These are phyloP conservation scores for Eidolon dupreanum DNA, from an alignment of 2,797 vertebrate species.

Conservation along the genomic window DNA sequence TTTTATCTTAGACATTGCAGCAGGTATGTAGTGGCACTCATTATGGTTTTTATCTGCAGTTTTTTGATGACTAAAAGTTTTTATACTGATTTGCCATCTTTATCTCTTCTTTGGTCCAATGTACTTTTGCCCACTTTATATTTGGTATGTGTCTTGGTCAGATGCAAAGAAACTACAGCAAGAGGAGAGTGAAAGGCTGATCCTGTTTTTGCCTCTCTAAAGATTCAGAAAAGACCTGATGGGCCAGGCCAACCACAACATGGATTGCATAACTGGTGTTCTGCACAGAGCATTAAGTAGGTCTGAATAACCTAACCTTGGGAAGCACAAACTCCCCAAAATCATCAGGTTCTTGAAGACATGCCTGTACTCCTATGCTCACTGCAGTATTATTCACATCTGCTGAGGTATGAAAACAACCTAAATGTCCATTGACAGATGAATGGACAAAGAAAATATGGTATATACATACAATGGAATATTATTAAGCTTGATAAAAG, in stretches of 20 bases:
- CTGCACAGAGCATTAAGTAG: not conserved
- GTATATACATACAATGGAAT: not conserved
- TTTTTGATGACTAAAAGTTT: not conserved
- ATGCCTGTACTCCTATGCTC: not conserved
- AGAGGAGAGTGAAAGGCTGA: not conserved
- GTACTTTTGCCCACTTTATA: not conserved
- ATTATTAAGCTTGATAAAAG: not conserved
- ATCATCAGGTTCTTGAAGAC: not conserved
- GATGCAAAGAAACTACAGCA: not conserved
- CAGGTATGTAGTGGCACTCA: no score
- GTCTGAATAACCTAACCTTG: not conserved
- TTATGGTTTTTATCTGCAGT: not conserved
- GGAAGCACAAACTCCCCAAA: not conserved
- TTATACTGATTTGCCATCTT: not conserved
- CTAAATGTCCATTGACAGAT: not conserved
- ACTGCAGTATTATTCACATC: not conserved
- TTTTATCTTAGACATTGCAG: not conserved
- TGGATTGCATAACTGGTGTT: not conserved
- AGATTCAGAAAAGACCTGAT: not conserved
- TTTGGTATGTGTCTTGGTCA: not conserved
- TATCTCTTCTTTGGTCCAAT: not conserved
- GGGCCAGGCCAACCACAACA: not conserved
- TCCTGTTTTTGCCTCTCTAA: not conserved
- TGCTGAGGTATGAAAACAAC: not conserved
- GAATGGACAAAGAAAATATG: not conserved